phyloP scores from a whole-genome alignment of 2,113 vertebrate species.

The Antechinus stuartii region DNA sequence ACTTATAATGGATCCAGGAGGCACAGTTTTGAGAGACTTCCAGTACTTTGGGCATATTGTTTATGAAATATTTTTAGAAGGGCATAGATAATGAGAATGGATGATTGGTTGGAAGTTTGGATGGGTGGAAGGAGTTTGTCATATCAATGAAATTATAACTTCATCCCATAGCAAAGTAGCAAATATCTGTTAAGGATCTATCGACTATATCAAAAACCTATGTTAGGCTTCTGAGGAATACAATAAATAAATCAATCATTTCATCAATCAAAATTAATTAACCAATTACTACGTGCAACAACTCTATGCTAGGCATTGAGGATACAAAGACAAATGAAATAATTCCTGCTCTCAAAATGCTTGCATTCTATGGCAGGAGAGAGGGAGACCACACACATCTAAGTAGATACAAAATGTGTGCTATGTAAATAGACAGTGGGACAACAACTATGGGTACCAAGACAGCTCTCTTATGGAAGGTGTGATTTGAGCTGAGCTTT shows the following conservation, averaged over 20 bases:
- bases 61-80: not conserved
- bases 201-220: not conserved
- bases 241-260: not conserved
- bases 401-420: no score
- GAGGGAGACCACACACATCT: fast-evolving
- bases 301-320: not conserved
- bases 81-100: not conserved
- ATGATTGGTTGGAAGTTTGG: not conserved
- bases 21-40: not conserved
- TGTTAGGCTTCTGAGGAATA: not conserved
- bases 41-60: not conserved
- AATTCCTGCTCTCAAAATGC: not conserved
- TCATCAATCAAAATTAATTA: not conserved
- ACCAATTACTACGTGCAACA: not conserved
- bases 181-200: not conserved
- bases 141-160: not conserved
- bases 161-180: not conserved
- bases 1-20: not conserved
- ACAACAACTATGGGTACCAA: not conserved
- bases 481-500: not conserved
- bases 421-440: not conserved
- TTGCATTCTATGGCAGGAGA: no score
- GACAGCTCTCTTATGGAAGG: not conserved
- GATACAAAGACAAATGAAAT: not conserved
- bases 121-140: not conserved